A percentile compares a stretch with the other conserved stretches of the same genome.
Evolutionary conservation across 2,113 vertebrate species (phyloP).

Genomic region (Arenaria interpres): DNA sequence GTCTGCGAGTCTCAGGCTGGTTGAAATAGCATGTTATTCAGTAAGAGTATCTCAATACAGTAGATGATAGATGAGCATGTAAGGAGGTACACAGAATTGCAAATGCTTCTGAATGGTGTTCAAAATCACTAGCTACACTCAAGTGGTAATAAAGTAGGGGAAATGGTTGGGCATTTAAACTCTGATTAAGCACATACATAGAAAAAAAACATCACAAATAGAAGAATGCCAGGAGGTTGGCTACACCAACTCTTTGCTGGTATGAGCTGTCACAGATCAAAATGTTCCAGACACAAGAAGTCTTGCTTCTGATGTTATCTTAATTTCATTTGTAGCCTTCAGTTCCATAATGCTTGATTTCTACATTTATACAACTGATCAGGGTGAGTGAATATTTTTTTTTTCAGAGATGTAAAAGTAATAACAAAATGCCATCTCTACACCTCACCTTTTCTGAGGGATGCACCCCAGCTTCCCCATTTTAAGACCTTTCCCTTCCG

Average conservation of each 20-base stretch:
- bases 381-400: background rate
- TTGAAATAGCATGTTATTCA: background rate
- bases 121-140: background rate
- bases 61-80: background rate
- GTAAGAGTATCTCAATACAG: background rate
- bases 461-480: background rate
- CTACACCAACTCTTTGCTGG: background rate
- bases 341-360: background rate
- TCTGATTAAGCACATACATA: background rate
- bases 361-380: background rate
- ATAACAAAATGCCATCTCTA: background rate
- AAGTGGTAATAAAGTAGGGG: background rate
- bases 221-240: background rate
- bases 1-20: background rate
- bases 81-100: background rate
- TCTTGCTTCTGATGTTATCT: background rate
- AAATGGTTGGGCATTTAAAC: background rate
- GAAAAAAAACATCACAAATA: background rate
- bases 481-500: background rate
- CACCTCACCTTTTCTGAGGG: background rate
- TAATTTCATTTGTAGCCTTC: background rate
- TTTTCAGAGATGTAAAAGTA: background rate
- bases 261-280: background rate
- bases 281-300: background rate
- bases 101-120: background rate